Evolutionary conservation across 2,797 vertebrate species (phyloP).

Genomic region (Erethizon dorsatum): DNA sequence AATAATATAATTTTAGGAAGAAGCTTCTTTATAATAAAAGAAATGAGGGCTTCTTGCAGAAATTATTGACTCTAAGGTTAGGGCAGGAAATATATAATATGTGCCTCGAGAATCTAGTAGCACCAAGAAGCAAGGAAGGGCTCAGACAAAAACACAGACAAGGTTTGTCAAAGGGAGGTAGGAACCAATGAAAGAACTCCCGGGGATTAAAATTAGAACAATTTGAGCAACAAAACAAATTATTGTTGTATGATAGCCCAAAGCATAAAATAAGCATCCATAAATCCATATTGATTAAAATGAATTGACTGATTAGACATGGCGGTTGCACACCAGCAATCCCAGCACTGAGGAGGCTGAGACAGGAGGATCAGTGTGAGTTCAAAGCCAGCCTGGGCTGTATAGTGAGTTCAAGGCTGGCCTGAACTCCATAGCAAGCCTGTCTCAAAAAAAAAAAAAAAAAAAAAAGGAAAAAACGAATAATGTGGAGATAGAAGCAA

Average conservation of each 20-base stretch:
- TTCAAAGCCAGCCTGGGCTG: background rate
- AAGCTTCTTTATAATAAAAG: conserved; percentile 63
- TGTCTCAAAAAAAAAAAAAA: background rate
- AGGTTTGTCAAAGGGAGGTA: background rate
- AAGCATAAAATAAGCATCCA: conserved; percentile 31
- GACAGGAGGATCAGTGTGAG: background rate
- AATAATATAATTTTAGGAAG: conserved; percentile 61
- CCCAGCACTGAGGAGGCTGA: background rate
- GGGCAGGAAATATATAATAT: background rate
- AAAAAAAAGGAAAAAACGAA: background rate
- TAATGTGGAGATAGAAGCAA: background rate
- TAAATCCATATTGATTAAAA: conserved; percentile 13
- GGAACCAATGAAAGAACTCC: background rate
- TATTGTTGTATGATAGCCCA: conserved; percentile 14
- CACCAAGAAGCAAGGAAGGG: conserved; percentile 8
- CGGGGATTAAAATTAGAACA: conserved; percentile 41
- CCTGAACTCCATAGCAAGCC: background rate
- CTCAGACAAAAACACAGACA: conserved; percentile 48
- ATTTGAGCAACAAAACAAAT: conserved; percentile 63
- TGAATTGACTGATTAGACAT: background rate
- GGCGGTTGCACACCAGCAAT: background rate
- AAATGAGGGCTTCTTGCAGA: conserved; percentile 33
- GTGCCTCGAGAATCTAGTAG: background rate
- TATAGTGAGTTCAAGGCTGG: background rate
- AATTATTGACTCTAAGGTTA: conserved; percentile 45